Evolutionary conservation across 2,797 vertebrate species (phyloP).

Genomic region (Tolypeutes matacus): DNA sequence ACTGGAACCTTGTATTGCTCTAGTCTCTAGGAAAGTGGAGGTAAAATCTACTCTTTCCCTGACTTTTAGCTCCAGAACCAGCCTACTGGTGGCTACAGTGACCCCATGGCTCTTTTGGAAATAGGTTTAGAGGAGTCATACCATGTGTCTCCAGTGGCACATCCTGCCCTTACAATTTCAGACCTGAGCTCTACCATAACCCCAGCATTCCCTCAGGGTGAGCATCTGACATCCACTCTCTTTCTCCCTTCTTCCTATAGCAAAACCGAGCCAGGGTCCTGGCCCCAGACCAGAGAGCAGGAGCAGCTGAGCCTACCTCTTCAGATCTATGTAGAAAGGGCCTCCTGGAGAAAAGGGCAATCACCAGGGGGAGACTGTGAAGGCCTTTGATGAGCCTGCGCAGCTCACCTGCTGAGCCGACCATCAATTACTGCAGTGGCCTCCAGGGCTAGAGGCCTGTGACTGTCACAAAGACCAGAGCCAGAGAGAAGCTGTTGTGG

Average conservation of each 20-base stretch:
- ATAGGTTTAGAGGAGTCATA: background rate
- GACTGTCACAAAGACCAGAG: background rate
- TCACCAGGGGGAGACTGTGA: background rate
- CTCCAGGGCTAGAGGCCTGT: background rate
- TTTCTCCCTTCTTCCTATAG: background rate
- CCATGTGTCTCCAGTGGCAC: background rate
- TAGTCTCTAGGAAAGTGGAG: too few species aligned
- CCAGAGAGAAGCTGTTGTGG: background rate
- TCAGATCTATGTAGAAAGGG: background rate
- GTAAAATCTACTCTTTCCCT: too few species aligned
- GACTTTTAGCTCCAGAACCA: too few species aligned
- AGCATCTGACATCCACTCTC: background rate
- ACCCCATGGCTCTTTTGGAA: background rate
- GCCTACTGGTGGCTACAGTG: background rate
- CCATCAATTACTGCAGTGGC: background rate
- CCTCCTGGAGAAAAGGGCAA: background rate
- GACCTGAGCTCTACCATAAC: background rate
- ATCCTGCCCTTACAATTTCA: background rate
- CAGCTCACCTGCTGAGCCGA: background rate
- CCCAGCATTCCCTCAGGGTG: background rate
- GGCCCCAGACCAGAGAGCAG: too few species aligned
- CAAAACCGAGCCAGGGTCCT: background rate
- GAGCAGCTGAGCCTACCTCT: too few species aligned
- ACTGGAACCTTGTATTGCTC: too few species aligned
- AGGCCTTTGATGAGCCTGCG: background rate